These are phyloP conservation scores for Loxodonta africana DNA, from an alignment of 2,113 vertebrate genomes.

Conservation along the genomic window DNA sequence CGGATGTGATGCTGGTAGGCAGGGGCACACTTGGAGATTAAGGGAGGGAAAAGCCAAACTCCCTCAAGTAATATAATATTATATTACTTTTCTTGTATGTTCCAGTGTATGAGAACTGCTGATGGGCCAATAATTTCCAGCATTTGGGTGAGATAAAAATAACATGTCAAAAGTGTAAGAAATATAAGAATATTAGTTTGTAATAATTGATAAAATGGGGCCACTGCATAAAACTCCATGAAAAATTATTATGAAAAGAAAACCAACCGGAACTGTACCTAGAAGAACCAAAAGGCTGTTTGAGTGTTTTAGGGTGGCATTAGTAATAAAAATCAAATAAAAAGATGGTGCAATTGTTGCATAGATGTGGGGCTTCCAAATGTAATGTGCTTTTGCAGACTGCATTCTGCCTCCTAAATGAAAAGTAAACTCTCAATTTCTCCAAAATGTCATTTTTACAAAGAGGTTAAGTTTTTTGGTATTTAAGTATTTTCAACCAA, in stretches of 20 bases:
- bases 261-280: background rate
- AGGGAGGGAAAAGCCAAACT: conserved; percentile 76
- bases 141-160: conserved; percentile 63
- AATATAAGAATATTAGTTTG: conserved; percentile 32
- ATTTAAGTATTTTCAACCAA: conserved; percentile 25
- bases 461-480: background rate
- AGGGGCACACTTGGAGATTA: conserved; percentile 74
- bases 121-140: conserved; percentile 51
- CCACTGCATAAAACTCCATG: conserved; percentile 18
- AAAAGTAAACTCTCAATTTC: conserved; percentile 20
- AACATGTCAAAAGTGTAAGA: conserved; percentile 28
- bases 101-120: conserved; percentile 55
- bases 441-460: conserved; percentile 46
- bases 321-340: conserved; percentile 69
- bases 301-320: background rate
- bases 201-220: conserved; percentile 48
- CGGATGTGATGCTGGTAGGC: conserved; percentile 87
- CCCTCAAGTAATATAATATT: conserved; percentile 66
- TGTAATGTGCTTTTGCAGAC: conserved; percentile 63
- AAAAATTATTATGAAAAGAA: conserved; percentile 42
- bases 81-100: conserved; percentile 39
- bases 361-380: conserved; percentile 25
- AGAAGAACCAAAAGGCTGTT: conserved; percentile 24
- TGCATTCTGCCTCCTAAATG: conserved; percentile 52
- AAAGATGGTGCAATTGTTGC: conserved; percentile 33